Evolutionary conservation across 35 echinoderm and acorn worm genomes (phyloP), one percentile per base, ranked within the genome.

Genomic region (Acanthaster planci): DNA sequence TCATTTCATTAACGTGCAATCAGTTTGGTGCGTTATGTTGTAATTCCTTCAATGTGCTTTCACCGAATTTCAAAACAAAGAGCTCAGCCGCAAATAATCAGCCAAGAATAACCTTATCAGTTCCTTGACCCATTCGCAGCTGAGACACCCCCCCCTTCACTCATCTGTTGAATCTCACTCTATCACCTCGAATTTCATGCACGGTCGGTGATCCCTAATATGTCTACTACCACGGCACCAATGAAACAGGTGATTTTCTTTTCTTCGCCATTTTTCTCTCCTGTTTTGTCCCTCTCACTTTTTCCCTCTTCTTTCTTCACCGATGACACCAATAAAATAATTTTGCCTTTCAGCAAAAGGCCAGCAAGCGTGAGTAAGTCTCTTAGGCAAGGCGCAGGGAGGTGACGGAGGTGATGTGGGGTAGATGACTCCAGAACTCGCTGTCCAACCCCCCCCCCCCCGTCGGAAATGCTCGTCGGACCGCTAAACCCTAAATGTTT

Each of bases 181-280:
- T 26, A 72, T 72, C 64, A 72, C 64, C 64, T 72, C 64, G 64
- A 19, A 72, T 72, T 72, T 31, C 34, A 72, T 72, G 64, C 26
- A 31, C 64, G 14, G 64, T 10, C 64, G 64, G 12, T 15, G 64
- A 72, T 72, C 64, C 10, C 26, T 26, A 72, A 72, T 72, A 72
- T 72, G 21, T 72, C 64, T 7, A 72, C 42, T 47, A 47, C 42
- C 42, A 12, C 4, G 4, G 42, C 42, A 47, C 42, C 42, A 47
- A 47, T 12, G 42, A 47, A 47, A 47, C 42, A 47, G 42, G 42
- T 47, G 42, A 47, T 6, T 47, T 47, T 47, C 12, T 47, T 47
- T 47, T 12, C 42, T 12, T 47, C 42, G 12, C n/a, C n/a, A n/a
- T n/a, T n/a, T 47, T 47, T 47, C 4, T 47, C 12, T 47, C 42